Base-by-base conservation (phyloP, 92 coral and sea anemone species). In the Pocillopora meandrina region DNA sequence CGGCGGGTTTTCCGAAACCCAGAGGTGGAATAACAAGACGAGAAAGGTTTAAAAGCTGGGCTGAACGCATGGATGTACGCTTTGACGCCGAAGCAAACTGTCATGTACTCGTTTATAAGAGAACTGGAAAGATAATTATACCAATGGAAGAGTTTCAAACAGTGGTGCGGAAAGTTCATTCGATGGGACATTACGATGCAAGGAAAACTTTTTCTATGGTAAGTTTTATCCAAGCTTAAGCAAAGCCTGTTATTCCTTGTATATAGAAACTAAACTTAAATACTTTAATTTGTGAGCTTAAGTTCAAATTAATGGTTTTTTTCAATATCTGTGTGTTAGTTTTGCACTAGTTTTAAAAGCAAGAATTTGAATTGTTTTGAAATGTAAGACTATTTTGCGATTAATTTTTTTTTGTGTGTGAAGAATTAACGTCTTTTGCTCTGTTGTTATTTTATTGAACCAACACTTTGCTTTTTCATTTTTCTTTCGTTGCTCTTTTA, bases 121-220 rank as follows among this genome's bases (percentile, higher is more conserved):
- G 96, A 69, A 91, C 99, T 64, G 95, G 99, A 58, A 96, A 96
- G 89, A 87, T 96, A 19, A 92, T 96, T 71, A 75, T 96, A 14
- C 97, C 99, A n/a, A 70, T 87, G 14, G 99, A 96, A 82, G 94
- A 96, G n/a, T 89, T 93, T 82, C 97, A 96, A 82, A 82, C 66
- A 16, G 79, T 82, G 59, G 82, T 95, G 5, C 76, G 89, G 36
- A 87, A 82, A 74, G 95, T 90, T 0, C 99, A 96, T 79, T 87
- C 84, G 63, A 76, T 72, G 56, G 90, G 87, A 26, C 95, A 94
- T 35, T 61, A 65, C 1, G 93, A 92, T n/a, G 84, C 86, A 57
- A 94, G 84, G 78, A 87, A 87, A 65, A 94, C 98, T 1, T 64
- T 86, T 56, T 81, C 89, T 60, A 42, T 82, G 91, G 93, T 87